Evolutionary conservation across 2,113 vertebrate genomes (phyloP), one percentile per base, ranked within the genome.

Genomic region (Empidonax traillii): DNA sequence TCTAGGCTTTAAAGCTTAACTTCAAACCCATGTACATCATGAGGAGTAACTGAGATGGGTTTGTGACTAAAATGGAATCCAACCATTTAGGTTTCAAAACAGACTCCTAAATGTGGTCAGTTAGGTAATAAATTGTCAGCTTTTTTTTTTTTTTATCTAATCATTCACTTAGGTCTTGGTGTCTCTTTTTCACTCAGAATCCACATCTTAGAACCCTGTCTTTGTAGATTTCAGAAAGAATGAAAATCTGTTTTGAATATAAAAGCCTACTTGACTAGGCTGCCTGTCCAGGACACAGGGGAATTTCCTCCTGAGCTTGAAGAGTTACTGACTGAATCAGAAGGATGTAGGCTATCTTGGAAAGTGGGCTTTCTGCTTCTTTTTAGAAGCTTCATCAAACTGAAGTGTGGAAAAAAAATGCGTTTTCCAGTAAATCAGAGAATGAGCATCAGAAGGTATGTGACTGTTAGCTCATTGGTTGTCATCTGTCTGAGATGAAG

Each of bases 1-100:
- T 17, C 11, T 33, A 12, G 14, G 22, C 53, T 72, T 89, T 37
- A 58, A 61, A 56, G 16, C n/a, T 28, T 44, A 3, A 12, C 14
- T 68, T 73, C 39, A 46, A 59, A 52, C 7, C 10, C 14, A 17
- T 12, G 18, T 43, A 67, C 5, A 3, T 17, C 1, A 0, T 2
- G 0, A 13, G 20, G 27, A 59, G 5, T 39, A 27, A 31, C 31
- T 21, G 22, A 24, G 11, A 62, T 6, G 3, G 4, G 52, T 71
- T 80, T 4, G 6, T 65, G 13, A 27, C 0, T 8, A 51, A 80
- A 72, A 53, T 43, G 37, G 9, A 78, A 63, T 68, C 11, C 52
- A 71, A 49, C 74, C 8, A 6, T 41, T 61, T 39, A 56, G 10
- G 23, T 71, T 85, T 90, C 56, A 71, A 87, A 87, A 52, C 8